Percentiles rank a stretch among this genome's conserved stretches.
Conservation (phyloP, 2,113 vertebrate species). For the Lycocorax pyrrhopterus region DNA sequence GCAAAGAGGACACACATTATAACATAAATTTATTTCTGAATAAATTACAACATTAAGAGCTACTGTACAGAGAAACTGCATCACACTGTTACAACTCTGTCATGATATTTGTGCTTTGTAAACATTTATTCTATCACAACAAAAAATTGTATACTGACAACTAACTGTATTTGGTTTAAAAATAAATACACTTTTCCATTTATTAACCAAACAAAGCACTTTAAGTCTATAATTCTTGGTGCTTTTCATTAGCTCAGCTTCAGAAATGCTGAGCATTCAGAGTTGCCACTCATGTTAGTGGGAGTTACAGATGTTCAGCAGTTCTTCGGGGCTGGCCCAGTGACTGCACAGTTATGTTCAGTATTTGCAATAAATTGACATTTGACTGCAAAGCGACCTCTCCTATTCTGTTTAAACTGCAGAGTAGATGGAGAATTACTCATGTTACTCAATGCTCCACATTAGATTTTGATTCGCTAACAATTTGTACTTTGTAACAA, state of each 20-base stretch:
- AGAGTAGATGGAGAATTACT: neutral
- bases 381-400: neutral
- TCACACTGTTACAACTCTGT: slow-evolving; percentile 66
- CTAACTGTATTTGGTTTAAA: slow-evolving; percentile 57
- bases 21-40: slow-evolving; percentile 75
- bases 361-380: neutral
- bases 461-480: neutral
- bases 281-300: neutral
- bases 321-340: neutral
- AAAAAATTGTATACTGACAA: slow-evolving; percentile 51
- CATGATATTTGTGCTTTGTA: slow-evolving; percentile 75
- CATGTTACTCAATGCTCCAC: neutral
- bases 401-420: neutral
- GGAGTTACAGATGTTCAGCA: neutral
- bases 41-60: slow-evolving; percentile 56
- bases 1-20: neutral
- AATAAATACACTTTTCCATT: slow-evolving; percentile 60
- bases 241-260: neutral
- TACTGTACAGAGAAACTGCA: slow-evolving; percentile 64
- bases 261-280: neutral
- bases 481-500: neutral
- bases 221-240: neutral
- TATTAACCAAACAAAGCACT: slow-evolving; percentile 36
- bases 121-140: slow-evolving; percentile 69
- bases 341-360: neutral